Percentiles rank a stretch among this genome's conserved stretches.
These are phyloP conservation scores for Ctenosaura bakeri DNA, from an alignment of 2,797 vertebrate species.

Conservation along the genomic window DNA sequence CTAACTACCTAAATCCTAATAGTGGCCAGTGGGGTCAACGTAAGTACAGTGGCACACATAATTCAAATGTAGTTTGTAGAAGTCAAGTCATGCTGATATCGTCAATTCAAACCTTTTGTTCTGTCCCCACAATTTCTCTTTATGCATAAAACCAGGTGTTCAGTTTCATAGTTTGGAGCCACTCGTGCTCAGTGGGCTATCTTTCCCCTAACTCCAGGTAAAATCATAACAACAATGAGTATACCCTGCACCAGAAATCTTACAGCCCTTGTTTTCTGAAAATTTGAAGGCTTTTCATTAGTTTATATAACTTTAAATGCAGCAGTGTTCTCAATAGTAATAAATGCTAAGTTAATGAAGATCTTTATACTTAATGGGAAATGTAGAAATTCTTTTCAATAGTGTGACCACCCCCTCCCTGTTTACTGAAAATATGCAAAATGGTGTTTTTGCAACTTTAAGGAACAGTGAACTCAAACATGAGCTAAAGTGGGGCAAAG, in stretches of 20 bases:
- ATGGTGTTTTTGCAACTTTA: constrained; percentile 44
- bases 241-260: background rate
- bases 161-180: too few relatives aligned
- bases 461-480: constrained; percentile 52
- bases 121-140: background rate
- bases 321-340: background rate
- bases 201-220: too few relatives aligned
- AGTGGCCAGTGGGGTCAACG: constrained; percentile 99
- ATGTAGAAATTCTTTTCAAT: background rate
- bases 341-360: background rate
- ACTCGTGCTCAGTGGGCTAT: too few relatives aligned
- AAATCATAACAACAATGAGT: background rate
- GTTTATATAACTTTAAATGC: background rate
- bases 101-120: background rate
- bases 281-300: background rate
- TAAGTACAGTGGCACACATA: constrained; percentile 83
- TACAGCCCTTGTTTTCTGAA: background rate
- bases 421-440: background rate
- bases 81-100: background rate
- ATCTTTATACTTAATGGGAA: background rate
- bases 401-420: background rate
- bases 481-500: constrained; percentile 34
- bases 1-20: constrained; percentile 98
- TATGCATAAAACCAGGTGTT: background rate
- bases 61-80: background rate